Evolutionary conservation across 2,113 vertebrate genomes (phyloP).

Genomic region (Sitta europaea): DNA sequence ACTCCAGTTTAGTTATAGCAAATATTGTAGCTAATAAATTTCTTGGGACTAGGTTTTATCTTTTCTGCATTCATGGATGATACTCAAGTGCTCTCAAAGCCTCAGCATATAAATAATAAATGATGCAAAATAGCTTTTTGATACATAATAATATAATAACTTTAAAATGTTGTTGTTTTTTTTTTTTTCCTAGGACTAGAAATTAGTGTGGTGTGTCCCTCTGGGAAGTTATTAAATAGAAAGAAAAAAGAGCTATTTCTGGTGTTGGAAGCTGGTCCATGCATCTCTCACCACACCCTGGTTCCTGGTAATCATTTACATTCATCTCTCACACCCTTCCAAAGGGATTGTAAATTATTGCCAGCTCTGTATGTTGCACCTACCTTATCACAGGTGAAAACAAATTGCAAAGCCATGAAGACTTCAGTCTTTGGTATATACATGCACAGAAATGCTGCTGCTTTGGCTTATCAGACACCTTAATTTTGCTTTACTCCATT

Average conservation of each 20-base stretch:
- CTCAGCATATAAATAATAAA: constrained; percentile 58
- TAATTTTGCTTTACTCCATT: neutral
- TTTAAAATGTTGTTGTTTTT: neutral
- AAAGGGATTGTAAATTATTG: neutral
- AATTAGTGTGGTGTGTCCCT: neutral
- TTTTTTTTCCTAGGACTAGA: neutral
- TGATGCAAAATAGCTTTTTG: constrained; percentile 51
- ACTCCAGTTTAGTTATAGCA: constrained; percentile 7
- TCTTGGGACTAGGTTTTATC: neutral
- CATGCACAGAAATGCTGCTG: neutral
- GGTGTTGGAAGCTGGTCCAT: neutral
- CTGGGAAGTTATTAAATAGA: constrained; percentile 42
- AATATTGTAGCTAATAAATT: constrained; percentile 37
- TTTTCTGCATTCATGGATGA: neutral
- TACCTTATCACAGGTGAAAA: neutral
- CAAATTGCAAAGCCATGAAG: neutral
- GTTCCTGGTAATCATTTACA: neutral
- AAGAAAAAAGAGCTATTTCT: neutral
- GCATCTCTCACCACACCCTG: neutral
- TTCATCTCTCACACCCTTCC: neutral
- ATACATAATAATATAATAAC: constrained; percentile 42
- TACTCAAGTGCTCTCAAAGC: constrained; percentile 1
- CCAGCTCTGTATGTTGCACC: neutral
- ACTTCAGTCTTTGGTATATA: neutral
- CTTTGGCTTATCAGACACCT: neutral